phyloP scores from a whole-genome alignment of 2,113 vertebrate genomes.

The Ceyx margarethae region DNA sequence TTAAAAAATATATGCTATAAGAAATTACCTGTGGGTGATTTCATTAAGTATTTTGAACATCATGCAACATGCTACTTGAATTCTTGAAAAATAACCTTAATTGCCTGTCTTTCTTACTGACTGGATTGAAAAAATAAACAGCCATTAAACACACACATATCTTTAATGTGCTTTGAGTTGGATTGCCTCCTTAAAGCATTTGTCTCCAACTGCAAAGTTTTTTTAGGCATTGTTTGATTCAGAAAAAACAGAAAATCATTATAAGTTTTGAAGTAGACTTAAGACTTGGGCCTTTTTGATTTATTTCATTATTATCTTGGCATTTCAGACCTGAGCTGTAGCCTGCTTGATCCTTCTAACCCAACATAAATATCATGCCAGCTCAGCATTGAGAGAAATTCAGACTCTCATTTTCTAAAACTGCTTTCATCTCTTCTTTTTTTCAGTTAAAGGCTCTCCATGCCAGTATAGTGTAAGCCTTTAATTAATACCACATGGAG shows the following conservation, averaged over 20 bases:
- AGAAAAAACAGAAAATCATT: conserved; percentile 4
- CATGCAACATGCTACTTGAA: neutral
- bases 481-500: conserved; percentile 59
- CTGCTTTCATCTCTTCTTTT: conserved; percentile 15
- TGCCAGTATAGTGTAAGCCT: conserved; percentile 1
- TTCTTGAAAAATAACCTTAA: conserved; percentile 10
- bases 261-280: conserved; percentile 6
- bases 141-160: neutral
- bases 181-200: neutral
- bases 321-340: conserved; percentile 33
- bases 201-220: neutral
- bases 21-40: neutral
- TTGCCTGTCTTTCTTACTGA: neutral
- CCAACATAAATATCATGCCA: conserved; percentile 7
- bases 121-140: neutral
- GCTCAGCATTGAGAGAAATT: neutral
- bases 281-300: neutral
- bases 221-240: neutral
- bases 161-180: conserved; percentile 9
- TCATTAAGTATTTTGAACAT: neutral
- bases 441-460: conserved; percentile 23
- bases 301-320: conserved; percentile 53
- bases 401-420: neutral
- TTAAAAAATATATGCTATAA: neutral
- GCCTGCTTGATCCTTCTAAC: conserved; percentile 26